Base-by-base conservation (phyloP, 2,888 invertebrate genomes). In the Dynastes hyllus region DNA sequence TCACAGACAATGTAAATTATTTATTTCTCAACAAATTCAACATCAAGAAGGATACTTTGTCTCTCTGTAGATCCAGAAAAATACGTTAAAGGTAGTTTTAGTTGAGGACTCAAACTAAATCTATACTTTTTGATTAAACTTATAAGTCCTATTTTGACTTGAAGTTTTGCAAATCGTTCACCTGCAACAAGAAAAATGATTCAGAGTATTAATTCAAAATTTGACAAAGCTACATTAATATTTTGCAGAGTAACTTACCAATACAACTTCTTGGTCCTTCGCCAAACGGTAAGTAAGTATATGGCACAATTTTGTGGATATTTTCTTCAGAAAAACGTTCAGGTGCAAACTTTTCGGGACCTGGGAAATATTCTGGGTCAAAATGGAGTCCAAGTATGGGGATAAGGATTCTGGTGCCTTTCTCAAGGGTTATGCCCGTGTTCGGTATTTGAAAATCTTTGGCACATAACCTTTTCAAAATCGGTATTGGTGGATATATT, bases 261-360 rank as follows among this genome's bases (percentile, higher is more conserved):
- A 93, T 91, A 81, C 93, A 93, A 83, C 90, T 91, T 76, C 92
- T 89, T 1, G 91, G 92, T 2, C 93, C 93, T 0, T 88, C 61
- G 0, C 92, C 92, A 76, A 92, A 93, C 0, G 92, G 92, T 82
- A 90, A 81, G 80, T 91, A 92, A 0, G 89, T 86, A 50, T 88
- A 88, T 0, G 89, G 88, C 32, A 37, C 37, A 5, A 37, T 37
- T 37, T 37, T 37, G 4, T 37, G 37, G 37, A 87, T 2, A 83
- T 91, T 91, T 80, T 91, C 90, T 0, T 91, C 90, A 0, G 88
- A 91, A 82, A 93, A 93, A 16, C 79, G 13, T 81, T 92, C 89
- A 4, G 93, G 93, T 84, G 92, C 90, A 73, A 93, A 93, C 83
- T 90, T 91, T 0, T 86, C 83, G 0, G 93, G 93, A 13, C 92